These are phyloP conservation scores for Drosophila niveifrons DNA, from an alignment of 2,888 invertebrate species.

Conservation along the genomic window DNA sequence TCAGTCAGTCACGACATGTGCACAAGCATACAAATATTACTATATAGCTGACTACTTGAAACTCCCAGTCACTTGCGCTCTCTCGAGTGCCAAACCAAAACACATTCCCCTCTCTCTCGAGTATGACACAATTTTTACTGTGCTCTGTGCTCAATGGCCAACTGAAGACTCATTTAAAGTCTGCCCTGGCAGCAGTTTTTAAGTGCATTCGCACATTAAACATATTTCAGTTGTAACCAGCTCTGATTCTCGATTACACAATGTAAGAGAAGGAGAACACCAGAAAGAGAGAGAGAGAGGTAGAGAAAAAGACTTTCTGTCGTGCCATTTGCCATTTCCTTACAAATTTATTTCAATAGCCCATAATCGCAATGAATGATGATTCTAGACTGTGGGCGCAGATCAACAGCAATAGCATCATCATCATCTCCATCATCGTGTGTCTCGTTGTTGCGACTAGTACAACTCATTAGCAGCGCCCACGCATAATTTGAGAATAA, in stretches of 20 bases:
- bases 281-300: background rate
- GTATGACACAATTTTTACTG: conserved; percentile 45
- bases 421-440: conserved; percentile 11
- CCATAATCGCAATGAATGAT: conserved; percentile 68
- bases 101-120: conserved; percentile 13
- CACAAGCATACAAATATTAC: conserved; percentile 8
- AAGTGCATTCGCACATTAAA: conserved; percentile 74
- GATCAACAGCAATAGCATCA: conserved; percentile 13
- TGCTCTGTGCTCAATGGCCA: conserved; percentile 45
- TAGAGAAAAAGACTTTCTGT: conserved; percentile 15
- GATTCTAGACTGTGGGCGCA: conserved; percentile 1
- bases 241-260: conserved; percentile 4
- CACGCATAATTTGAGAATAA: too few relatives aligned
- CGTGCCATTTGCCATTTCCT: conserved; percentile 35
- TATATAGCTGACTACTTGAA: conserved; percentile 30
- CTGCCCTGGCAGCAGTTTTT: conserved; percentile 48
- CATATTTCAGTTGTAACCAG: conserved; percentile 40
- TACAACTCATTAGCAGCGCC: conserved; percentile 16
- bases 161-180: conserved; percentile 60
- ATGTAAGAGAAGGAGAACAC: background rate
- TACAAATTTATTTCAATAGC: conserved; percentile 80
- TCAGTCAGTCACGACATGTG: conserved; percentile 25
- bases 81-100: conserved; percentile 34
- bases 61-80: conserved; percentile 42
- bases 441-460: conserved; percentile 13